Evolutionary conservation across 2,888 invertebrate genomes (phyloP).

Genomic region (Philaethria dido): DNA sequence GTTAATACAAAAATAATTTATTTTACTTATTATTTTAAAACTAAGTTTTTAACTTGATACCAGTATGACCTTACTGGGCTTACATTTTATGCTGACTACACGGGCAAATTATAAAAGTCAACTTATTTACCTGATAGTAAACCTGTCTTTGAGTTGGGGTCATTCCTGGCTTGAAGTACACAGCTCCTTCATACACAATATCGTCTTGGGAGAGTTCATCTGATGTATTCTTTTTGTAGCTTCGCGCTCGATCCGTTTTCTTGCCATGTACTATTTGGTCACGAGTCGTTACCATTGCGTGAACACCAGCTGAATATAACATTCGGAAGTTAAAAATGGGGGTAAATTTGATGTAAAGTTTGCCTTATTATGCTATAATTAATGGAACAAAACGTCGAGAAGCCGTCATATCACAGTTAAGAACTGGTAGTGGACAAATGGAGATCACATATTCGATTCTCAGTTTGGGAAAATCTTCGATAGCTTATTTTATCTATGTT

Average conservation of each 20-base stretch:
- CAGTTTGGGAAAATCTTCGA: too few relatives aligned
- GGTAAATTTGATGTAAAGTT: neutral
- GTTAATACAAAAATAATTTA: neutral
- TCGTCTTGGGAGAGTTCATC: slow-evolving; percentile 50
- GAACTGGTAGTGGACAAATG: too few relatives aligned
- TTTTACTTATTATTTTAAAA: neutral
- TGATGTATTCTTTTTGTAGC: slow-evolving; percentile 48
- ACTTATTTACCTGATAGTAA: slow-evolving; percentile 89
- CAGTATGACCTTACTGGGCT: too few relatives aligned
- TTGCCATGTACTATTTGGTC: slow-evolving; percentile 58
- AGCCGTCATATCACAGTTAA: too few relatives aligned
- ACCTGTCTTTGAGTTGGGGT: slow-evolving; percentile 93
- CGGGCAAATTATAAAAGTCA: neutral
- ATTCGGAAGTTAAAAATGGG: neutral
- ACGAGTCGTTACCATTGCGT: slow-evolving; percentile 65
- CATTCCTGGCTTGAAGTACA: slow-evolving; percentile 85
- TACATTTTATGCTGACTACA: too few relatives aligned
- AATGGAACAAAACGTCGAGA: too few relatives aligned
- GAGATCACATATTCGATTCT: too few relatives aligned
- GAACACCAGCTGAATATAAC: slow-evolving; percentile 59
- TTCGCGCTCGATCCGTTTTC: slow-evolving; percentile 59
- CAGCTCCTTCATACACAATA: slow-evolving; percentile 59
- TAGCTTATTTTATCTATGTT: too few relatives aligned
- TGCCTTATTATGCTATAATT: too few relatives aligned
- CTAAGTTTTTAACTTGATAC: neutral